phyloP scores from a whole-genome alignment of 2,888 invertebrate species.

The Ornithoptera alexandrae region DNA sequence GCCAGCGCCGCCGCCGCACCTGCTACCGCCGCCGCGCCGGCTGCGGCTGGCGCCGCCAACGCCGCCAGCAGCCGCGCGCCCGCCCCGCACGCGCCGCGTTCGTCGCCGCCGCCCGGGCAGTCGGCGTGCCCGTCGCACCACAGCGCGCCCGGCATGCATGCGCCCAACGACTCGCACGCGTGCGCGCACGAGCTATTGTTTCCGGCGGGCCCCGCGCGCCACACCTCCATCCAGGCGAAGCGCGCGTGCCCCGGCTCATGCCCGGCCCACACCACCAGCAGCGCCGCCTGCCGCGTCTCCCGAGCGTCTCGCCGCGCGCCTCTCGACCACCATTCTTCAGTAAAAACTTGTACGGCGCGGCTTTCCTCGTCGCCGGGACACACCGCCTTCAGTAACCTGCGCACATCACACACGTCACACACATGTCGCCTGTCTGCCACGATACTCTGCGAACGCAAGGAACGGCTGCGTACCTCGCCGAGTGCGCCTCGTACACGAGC shows the following conservation, averaged over 20 bases:
- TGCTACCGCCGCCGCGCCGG: conserved; percentile 54
- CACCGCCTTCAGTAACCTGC: conserved; percentile 81
- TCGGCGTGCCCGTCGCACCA: conserved; percentile 67
- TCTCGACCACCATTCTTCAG: conserved; percentile 85
- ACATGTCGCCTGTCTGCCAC: background rate
- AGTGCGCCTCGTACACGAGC: conserved; percentile 88
- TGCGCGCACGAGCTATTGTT: conserved; percentile 59
- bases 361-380: conserved; percentile 86
- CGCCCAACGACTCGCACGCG: conserved; percentile 85
- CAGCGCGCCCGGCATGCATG: conserved; percentile 86
- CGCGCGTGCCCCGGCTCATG: conserved; percentile 89
- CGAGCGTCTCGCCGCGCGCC: conserved; percentile 71
- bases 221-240: conserved; percentile 88
- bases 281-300: conserved; percentile 83
- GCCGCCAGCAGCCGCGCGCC: conserved; percentile 76
- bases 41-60: conserved; percentile 83
- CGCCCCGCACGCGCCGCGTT: conserved; percentile 65
- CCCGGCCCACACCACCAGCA: conserved; percentile 90
- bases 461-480: conserved; percentile 58
- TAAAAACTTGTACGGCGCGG: conserved; percentile 87
- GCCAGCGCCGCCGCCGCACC: conserved; percentile 72
- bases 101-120: conserved; percentile 86
- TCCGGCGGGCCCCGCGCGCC: conserved; percentile 76
- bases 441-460: too few species aligned
- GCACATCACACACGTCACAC: background rate